phyloP scores from a whole-genome alignment of 2,888 invertebrate genomes.

The Stenodema calcarata region DNA sequence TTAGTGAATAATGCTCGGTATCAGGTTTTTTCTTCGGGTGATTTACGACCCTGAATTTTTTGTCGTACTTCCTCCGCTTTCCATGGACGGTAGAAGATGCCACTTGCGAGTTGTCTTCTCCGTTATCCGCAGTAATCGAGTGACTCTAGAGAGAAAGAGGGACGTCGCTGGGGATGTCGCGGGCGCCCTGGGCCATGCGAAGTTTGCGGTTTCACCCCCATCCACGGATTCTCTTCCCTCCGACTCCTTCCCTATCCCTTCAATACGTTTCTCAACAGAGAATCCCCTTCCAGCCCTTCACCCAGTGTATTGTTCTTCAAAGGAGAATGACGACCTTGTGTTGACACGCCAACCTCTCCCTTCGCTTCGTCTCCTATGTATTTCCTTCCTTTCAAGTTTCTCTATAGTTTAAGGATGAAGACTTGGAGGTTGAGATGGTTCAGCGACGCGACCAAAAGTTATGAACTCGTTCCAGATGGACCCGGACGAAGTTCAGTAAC shows the following conservation, averaged over 20 bases:
- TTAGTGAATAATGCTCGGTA: not conserved
- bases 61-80: not conserved
- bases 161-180: constrained; percentile 15
- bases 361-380: not conserved
- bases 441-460: not conserved
- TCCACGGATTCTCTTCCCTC: too few relatives aligned
- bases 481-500: not conserved
- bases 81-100: not conserved
- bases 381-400: not conserved
- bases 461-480: not conserved
- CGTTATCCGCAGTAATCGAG: constrained; percentile 12
- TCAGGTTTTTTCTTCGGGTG: not conserved
- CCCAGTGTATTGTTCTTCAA: constrained; percentile 33
- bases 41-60: constrained; percentile 6
- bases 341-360: constrained; percentile 11
- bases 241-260: not conserved
- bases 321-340: constrained; percentile 38
- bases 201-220: constrained; percentile 32
- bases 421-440: not conserved
- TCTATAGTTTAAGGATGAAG: not conserved
- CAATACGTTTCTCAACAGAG: not conserved
- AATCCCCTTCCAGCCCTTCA: not conserved
- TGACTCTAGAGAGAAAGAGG: not conserved
- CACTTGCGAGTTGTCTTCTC: not conserved
- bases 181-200: constrained; percentile 45